Evolutionary conservation across 2,113 vertebrate genomes (phyloP), one percentile per base, ranked within the genome.

Genomic region (Trematomus loennbergii): DNA sequence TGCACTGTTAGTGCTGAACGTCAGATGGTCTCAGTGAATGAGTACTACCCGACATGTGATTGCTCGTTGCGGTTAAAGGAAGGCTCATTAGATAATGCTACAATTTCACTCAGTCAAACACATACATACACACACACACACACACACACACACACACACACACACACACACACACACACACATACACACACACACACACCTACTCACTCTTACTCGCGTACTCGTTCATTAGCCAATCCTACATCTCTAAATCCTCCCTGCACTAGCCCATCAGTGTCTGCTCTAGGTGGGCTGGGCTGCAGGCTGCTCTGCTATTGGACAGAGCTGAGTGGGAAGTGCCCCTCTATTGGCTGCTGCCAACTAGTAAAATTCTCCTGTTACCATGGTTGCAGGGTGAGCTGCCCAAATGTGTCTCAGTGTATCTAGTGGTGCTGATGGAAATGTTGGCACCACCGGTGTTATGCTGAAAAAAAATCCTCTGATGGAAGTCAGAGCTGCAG

Each of bases 341-440:
- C 87, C 89, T 88, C 94, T 82, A 96, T 95, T 95, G 95, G 95
- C 90, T 91, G 90, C 85, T 90, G 91, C 92, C 94, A 93, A 92
- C 88, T 94, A 92, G 94, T 94, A 95, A 95, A 95, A 95, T 93
- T 95, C 92, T 91, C 90, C 94, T 96, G 95, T 96, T 96, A 93
- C 95, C 95, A 96, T 96, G 95, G 95, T 94, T 94, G 95, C 95
- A 94, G 94, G 90, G 91, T 94, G 94, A 96, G 92, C 95, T 96
- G 95, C 95, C 94, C 94, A 95, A 94, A 95, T 94, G 93, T 91
- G 89, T 89, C 78, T 90, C 76, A 65, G 88, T 88, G 86, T 78
- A 88, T 92, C 88, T 90, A 63, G 86, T 89, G 87, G 88, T 91
- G 86, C 89, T 93, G 93, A 94, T 91, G 73, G 87, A 92, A 91